A percentile compares a stretch with the other conserved stretches of the same genome.
Evolutionary conservation across 1,140 invertebrate species (phyloP).

Genomic region (Drosophila saltans): DNA sequence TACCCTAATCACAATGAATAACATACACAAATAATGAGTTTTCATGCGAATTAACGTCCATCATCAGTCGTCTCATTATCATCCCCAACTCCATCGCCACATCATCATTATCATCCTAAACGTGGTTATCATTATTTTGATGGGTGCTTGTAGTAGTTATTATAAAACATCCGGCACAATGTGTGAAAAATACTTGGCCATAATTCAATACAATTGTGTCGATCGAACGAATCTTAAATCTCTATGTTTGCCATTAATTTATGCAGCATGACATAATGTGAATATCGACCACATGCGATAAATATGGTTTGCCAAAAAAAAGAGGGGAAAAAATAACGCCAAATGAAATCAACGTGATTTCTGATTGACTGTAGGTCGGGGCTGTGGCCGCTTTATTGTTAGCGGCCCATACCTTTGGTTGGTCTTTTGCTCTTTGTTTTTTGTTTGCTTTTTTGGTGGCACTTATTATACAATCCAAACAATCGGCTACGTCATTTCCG

Average conservation of each 20-base stretch:
- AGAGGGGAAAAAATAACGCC: constrained; percentile 23
- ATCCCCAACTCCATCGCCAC: neutral
- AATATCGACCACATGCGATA: constrained; percentile 30
- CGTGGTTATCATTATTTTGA: constrained; percentile 17
- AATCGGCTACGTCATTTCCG: constrained; percentile 63
- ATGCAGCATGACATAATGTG: constrained; percentile 63
- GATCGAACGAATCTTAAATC: constrained; percentile 13
- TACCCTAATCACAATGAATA: constrained; percentile 52
- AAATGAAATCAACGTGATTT: constrained; percentile 23
- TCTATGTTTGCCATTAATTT: constrained; percentile 47
- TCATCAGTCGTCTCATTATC: constrained; percentile 36
- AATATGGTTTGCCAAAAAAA: constrained; percentile 18
- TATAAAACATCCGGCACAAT: constrained; percentile 66
- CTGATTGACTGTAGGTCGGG: constrained; percentile 24
- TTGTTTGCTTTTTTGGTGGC: constrained; percentile 41
- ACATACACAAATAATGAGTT: constrained; percentile 57
- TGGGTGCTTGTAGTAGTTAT: constrained; percentile 14
- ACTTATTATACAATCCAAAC: constrained; percentile 54
- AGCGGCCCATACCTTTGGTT: neutral
- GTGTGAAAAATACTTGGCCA: constrained; percentile 69
- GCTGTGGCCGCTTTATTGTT: constrained; percentile 42
- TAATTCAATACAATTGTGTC: constrained; percentile 57
- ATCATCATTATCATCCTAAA: constrained; percentile 24
- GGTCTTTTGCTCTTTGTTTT: constrained; percentile 26
- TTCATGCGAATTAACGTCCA: constrained; percentile 42